Evolutionary conservation across 2,797 vertebrate species (phyloP), one percentile per base, ranked within the genome.

Genomic region (Aphelocoma californica): DNA sequence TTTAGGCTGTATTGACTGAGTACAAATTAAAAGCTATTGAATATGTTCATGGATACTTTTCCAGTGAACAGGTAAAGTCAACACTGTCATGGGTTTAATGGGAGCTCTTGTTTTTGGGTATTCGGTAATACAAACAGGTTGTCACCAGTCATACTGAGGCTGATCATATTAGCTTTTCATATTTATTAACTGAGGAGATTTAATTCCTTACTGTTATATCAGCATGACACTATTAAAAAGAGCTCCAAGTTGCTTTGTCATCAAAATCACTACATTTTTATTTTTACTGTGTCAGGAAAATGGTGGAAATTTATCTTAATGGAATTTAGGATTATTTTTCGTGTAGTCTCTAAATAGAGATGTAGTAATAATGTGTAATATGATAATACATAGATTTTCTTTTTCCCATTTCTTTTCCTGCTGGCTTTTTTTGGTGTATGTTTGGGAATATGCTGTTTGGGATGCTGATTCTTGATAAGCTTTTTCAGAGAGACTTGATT

Each of bases 31-130:
- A 99, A 98, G 99, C 99, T 50, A 99, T 99, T 93, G 99, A 99
- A 91, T 99, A 99, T 96, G 99, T 99, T 90, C 99, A 99, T 94
- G 99, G 99, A 69, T 99, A 99, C 98, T 99, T 99, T 96, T 99
- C 99, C 88, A 99, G 99, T 96, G 99, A 99, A 92, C 99, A 99
- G 99, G 99, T 99, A 98, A 96, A 42, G 29, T 89, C 38, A 53
- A 40, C 17, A 7, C 4, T n/a, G 13, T 64, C 9, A 24, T 16
- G 32, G 18, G 20, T 89, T 64, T 86, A 81, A 51, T 32, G 85
- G 71, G 51, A 84, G 8, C 16, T 84, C 2, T 42, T 87, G 45
- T 7, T 51, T 90, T 67, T 75, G 17, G 67, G 17, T 61, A 12
- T 89, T 80, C 7, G 23, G 7, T 74, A 36, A 34, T 67, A 45